Evolutionary conservation across 2,113 vertebrate genomes (phyloP).

Genomic region (Paracyprichromis sp.): DNA sequence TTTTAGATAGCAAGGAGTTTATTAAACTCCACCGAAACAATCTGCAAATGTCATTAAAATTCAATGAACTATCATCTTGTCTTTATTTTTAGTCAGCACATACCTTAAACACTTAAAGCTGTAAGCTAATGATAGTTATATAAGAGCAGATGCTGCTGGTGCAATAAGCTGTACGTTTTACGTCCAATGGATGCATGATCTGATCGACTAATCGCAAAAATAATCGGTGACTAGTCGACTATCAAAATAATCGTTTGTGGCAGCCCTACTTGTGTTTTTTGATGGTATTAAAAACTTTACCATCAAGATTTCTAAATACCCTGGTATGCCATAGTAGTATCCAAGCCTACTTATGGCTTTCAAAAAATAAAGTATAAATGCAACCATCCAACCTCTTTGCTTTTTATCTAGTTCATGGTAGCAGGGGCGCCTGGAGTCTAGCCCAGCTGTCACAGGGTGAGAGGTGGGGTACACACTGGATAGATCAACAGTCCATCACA

Average conservation of each 20-base stretch:
- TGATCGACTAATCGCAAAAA: neutral
- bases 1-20: neutral
- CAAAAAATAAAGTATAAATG: neutral
- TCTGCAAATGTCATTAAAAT: fast-evolving
- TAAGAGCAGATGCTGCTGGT: neutral
- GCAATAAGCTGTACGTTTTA: fast-evolving
- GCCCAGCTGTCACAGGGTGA: neutral
- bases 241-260: neutral
- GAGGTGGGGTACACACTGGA: neutral
- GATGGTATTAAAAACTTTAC: neutral
- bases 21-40: fast-evolving
- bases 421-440: neutral
- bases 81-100: no score
- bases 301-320: neutral
- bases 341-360: neutral
- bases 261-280: neutral
- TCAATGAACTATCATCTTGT: no score
- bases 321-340: neutral
- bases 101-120: fast-evolving
- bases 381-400: neutral
- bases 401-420: neutral
- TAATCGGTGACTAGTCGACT: neutral
- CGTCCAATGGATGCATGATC: neutral
- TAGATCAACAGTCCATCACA: neutral
- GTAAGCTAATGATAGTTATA: neutral